Conservation (phyloP, 1,140 invertebrate species). For the Pantala flavescens region DNA sequence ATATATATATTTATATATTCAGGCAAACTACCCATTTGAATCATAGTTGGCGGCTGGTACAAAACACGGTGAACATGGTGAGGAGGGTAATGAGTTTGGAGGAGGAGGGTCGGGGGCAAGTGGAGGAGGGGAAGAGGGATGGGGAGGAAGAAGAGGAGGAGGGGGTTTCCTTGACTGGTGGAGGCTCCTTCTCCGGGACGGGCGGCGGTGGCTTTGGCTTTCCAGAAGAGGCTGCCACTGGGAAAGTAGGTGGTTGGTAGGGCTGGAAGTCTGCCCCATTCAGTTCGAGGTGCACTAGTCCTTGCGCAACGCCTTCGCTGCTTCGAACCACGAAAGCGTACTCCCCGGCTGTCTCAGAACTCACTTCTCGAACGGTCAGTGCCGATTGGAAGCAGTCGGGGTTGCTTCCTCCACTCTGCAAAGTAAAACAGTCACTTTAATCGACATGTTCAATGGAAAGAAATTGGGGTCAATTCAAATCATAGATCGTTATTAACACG, state of each 20-base stretch:
- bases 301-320: not conserved
- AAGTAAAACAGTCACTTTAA: too few relatives aligned
- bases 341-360: not conserved
- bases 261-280: not conserved
- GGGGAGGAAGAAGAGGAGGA: not conserved
- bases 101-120: not conserved
- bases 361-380: not conserved
- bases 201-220: not conserved
- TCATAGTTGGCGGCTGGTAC: not conserved
- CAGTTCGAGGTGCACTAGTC: not conserved
- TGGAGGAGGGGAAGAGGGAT: not conserved
- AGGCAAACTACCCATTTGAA: not conserved
- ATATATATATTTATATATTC: not conserved
- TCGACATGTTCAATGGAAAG: too few relatives aligned
- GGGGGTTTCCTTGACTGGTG: not conserved
- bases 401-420: too few relatives aligned
- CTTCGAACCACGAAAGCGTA: not conserved
- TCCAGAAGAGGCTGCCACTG: not conserved
- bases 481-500: too few relatives aligned
- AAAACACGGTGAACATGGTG: not conserved
- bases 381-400: not conserved
- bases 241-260: not conserved
- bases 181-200: not conserved
- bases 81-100: not conserved
- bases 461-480: too few relatives aligned